Percentiles rank a stretch among this genome's conserved stretches.
Evolutionary conservation across 1,140 invertebrate genomes (phyloP).

Genomic region (Drosophila novamexicana): DNA sequence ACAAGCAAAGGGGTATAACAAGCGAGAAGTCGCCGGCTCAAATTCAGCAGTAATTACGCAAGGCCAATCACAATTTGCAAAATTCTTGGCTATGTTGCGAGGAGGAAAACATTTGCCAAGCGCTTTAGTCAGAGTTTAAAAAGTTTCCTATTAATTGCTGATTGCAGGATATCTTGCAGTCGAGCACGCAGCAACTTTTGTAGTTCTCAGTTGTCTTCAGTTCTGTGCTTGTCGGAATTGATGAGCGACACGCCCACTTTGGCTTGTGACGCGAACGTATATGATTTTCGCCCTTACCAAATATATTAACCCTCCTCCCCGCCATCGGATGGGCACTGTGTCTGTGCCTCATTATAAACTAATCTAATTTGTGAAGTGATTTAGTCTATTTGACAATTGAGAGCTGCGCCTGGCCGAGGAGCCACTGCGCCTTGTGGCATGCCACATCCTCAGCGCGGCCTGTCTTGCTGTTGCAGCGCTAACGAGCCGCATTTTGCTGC

Average conservation of each 20-base stretch:
- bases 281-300: not conserved
- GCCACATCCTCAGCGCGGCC: not conserved
- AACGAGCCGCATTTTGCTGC: constrained; percentile 44
- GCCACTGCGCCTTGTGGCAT: too few species aligned
- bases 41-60: too few species aligned
- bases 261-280: constrained; percentile 3
- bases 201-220: not conserved
- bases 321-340: not conserved
- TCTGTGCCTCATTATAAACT: constrained; percentile 51
- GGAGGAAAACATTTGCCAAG: too few species aligned
- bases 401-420: not conserved
- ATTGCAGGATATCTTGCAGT: not conserved
- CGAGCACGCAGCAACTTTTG: not conserved
- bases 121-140: too few species aligned
- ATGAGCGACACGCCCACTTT: constrained; percentile 66
- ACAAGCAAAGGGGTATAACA: not conserved
- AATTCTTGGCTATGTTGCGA: too few species aligned
- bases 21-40: too few species aligned
- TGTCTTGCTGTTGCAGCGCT: constrained; percentile 34
- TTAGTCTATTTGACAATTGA: constrained; percentile 60
- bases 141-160: too few species aligned
- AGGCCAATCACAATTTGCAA: too few species aligned
- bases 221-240: constrained; percentile 44
- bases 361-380: constrained; percentile 62
- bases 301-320: not conserved